Base-by-base conservation (phyloP, 1,140 invertebrate species). In the Glossosoma conforme region DNA sequence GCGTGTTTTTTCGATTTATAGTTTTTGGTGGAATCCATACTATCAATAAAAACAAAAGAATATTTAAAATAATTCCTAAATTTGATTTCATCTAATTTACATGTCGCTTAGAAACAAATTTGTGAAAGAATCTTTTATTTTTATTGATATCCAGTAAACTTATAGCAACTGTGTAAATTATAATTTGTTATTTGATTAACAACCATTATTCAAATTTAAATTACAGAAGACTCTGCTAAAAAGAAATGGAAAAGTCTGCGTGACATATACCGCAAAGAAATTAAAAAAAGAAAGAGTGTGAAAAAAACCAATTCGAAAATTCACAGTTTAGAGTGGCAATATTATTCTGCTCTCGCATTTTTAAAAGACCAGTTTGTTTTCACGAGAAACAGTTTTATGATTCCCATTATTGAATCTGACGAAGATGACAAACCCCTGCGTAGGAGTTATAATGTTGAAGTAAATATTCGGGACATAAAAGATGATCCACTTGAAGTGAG, bases 241-340 rank as follows among this genome's bases (percentile, higher is more conserved):
- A 38, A 5, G 2, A n/a, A 43, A 43, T 50, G 48, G 48, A 50
- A 22, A 43, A 19, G 40, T 25, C 40, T 50, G 3, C 48, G 48
- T 10, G 40, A 43, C 25, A 24, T 30, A 24, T 50, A 35, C 28
- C 17, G 38, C 13, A 50, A 22, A 36, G 35, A 25, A 3, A 11
- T 38, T n/a, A n/a, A 33, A 13, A 11, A 33, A 33, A 33, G 15
- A 11, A 33, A 4, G 32, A 11, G 15, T 5, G 32, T 13, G 11
- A 33, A 33, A 33, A 3, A 13, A 11, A 4, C 15, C 32, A 5
- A 33, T 4, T 3, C 3, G 15, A 11, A 33, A 33, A 33, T 33
- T 11, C 32, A 33, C 32, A 4, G 8, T 30, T 8, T 9, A 30
- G 8, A 30, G n/a, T 19, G 15, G 37, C 14, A 40, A 15, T 18